Percentiles rank a stretch among this genome's conserved stretches.
Conservation (phyloP, 2,888 invertebrate genomes). For the Philereme vetulata region DNA sequence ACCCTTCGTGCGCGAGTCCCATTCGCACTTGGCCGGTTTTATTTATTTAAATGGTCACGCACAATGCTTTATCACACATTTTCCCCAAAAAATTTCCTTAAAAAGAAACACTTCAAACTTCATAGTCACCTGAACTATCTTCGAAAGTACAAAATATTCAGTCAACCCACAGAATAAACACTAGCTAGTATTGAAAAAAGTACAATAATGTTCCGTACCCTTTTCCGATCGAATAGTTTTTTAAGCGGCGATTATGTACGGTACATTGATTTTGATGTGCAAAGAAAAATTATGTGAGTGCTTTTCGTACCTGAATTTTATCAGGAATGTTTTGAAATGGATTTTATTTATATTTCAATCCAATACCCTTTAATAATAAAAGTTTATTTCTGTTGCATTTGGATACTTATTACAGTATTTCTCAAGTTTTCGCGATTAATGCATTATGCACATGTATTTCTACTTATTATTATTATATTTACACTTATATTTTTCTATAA, state of each 20-base stretch:
- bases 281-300: slow-evolving; percentile 37
- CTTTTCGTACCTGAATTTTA: slow-evolving; percentile 27
- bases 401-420: too few relatives aligned
- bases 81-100: neutral
- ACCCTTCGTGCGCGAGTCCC: too few relatives aligned
- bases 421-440: too few relatives aligned
- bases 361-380: slow-evolving; percentile 1
- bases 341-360: slow-evolving; percentile 13
- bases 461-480: too few relatives aligned
- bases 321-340: slow-evolving; percentile 19
- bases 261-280: slow-evolving; percentile 40
- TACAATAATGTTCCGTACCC: slow-evolving; percentile 48
- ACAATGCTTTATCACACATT: neutral
- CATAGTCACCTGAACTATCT: slow-evolving; percentile 35
- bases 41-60: too few relatives aligned
- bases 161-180: slow-evolving; percentile 2
- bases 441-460: too few relatives aligned
- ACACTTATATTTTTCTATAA: too few relatives aligned
- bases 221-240: slow-evolving; percentile 54
- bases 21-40: too few relatives aligned
- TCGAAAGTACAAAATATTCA: slow-evolving; percentile 18
- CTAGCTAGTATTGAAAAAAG: slow-evolving; percentile 34
- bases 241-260: slow-evolving; percentile 45
- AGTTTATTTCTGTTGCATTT: too few relatives aligned
- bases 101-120: slow-evolving; percentile 18